phyloP scores from a whole-genome alignment of 2,888 invertebrate species.

The Isotomurus palustris region DNA sequence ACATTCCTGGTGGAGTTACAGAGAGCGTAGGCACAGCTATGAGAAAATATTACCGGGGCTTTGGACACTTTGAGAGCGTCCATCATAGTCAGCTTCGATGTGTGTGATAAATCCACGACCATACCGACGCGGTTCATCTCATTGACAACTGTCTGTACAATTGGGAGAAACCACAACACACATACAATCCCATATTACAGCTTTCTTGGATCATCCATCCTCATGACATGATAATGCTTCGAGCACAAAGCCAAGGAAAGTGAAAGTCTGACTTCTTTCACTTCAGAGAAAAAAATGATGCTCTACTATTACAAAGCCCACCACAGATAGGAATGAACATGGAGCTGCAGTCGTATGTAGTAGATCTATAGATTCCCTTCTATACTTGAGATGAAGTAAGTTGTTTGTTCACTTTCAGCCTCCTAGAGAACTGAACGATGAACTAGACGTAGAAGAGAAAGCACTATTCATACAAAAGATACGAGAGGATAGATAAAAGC shows the following conservation, averaged over 20 bases:
- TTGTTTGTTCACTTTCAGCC: too few species aligned
- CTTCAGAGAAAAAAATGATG: too few species aligned
- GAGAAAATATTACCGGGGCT: conserved; percentile 46
- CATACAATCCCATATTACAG: background rate
- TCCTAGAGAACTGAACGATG: too few species aligned
- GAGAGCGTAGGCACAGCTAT: conserved; percentile 60
- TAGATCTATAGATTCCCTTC: too few species aligned
- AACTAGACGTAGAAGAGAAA: too few species aligned
- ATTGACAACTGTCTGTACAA: conserved; percentile 56
- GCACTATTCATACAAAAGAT: too few species aligned
- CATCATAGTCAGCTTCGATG: conserved; percentile 60
- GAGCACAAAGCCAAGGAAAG: background rate
- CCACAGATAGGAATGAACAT: too few species aligned
- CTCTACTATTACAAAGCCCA: too few species aligned
- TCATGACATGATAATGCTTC: conserved; percentile 6
- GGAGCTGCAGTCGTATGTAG: too few species aligned
- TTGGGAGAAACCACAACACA: background rate
- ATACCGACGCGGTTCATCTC: conserved; percentile 68
- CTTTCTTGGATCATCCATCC: conserved; percentile 9
- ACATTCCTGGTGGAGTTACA: conserved; percentile 61
- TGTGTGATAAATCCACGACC: conserved; percentile 63
- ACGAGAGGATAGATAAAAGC: too few species aligned
- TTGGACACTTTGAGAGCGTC: conserved; percentile 55
- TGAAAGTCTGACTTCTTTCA: background rate
- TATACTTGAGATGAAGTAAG: too few species aligned